Percentiles rank a stretch among this genome's conserved stretches.
Conservation (phyloP, 2,797 vertebrate species). For the Propithecus perrieri region DNA sequence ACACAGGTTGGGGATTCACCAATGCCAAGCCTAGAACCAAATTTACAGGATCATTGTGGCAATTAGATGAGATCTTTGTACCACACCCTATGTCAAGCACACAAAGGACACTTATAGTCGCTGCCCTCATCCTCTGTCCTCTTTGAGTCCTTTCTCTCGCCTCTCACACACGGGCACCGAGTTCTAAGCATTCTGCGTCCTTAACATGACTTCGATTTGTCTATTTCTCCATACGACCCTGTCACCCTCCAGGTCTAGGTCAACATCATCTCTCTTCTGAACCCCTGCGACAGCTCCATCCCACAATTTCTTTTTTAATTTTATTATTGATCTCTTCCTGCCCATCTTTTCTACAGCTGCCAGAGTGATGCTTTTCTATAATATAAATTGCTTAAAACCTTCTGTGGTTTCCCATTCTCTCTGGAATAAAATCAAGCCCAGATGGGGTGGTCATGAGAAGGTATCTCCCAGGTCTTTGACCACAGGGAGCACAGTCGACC, state of each 20-base stretch:
- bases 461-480: not conserved
- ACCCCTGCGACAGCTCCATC: not conserved
- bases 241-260: not conserved
- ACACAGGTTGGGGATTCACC: not conserved
- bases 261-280: not conserved
- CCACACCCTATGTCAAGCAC: not conserved
- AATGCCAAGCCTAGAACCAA: not conserved
- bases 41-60: not conserved
- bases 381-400: not conserved
- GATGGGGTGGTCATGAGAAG: not conserved
- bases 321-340: constrained; percentile 7
- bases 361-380: not conserved
- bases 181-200: not conserved
- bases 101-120: not conserved
- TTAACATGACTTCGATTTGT: not conserved
- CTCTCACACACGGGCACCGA: not conserved
- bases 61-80: not conserved
- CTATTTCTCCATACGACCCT: not conserved
- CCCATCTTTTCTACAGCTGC: not conserved
- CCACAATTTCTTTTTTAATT: not conserved
- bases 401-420: not conserved
- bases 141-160: not conserved
- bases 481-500: not conserved
- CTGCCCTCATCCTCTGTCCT: not conserved
- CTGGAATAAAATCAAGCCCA: not conserved